Percentiles rank a stretch among this genome's conserved stretches.
Evolutionary conservation across 2,888 invertebrate species (phyloP).

Genomic region (Phania funesta): DNA sequence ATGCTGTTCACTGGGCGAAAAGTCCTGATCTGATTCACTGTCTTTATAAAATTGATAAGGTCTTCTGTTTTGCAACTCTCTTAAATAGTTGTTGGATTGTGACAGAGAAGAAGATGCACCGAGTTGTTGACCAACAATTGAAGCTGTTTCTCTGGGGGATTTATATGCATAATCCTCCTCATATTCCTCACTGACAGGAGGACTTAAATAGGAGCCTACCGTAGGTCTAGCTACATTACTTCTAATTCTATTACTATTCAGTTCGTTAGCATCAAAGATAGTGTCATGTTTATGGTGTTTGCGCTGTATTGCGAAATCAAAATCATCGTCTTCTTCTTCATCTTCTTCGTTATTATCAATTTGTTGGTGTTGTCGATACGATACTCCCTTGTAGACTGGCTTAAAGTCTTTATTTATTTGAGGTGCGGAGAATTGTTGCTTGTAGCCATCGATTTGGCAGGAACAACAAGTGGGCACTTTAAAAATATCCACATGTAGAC

Average conservation of each 20-base stretch:
- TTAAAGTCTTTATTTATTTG: conserved; percentile 72
- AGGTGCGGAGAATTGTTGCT: conserved; percentile 84
- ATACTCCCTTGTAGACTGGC: conserved; percentile 69
- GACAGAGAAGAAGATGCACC: conserved; percentile 21
- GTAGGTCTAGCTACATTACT: conserved; percentile 72
- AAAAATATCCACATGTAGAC: conserved; percentile 91
- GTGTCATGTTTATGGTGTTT: conserved; percentile 66
- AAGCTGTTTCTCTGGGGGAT: conserved; percentile 29
- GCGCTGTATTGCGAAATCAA: conserved; percentile 65
- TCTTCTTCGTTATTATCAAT: conserved; percentile 76
- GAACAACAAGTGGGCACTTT: conserved; percentile 92
- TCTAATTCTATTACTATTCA: conserved; percentile 74
- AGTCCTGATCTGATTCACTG: conserved; percentile 75
- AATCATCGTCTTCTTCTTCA: conserved; percentile 74
- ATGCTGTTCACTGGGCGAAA: conserved; percentile 76
- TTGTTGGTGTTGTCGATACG: conserved; percentile 74
- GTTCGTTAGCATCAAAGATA: conserved; percentile 73
- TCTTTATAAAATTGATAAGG: conserved; percentile 73
- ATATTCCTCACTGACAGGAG: conserved; percentile 73
- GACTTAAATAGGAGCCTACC: conserved; percentile 78
- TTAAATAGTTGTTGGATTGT: conserved; percentile 39
- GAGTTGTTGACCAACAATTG: background rate
- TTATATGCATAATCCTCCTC: conserved; percentile 70
- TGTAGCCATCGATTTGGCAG: conserved; percentile 89
- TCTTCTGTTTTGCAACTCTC: conserved; percentile 57